These are phyloP conservation scores for Monochamus saltuarius DNA, from an alignment of 1,140 invertebrate species.

Conservation along the genomic window DNA sequence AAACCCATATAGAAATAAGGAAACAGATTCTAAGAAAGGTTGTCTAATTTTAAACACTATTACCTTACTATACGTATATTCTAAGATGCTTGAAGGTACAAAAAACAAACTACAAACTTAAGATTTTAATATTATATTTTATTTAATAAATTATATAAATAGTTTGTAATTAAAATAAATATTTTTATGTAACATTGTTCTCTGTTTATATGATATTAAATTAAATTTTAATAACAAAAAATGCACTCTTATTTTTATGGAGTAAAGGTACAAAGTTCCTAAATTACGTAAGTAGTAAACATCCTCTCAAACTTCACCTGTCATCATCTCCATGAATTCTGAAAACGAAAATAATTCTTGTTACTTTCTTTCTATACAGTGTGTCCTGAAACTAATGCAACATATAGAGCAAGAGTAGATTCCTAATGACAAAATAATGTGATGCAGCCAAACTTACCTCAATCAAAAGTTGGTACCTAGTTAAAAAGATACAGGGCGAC, in stretches of 20 bases:
- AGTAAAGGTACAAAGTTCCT: conserved; percentile 15
- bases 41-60: too few species aligned
- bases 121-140: conserved; percentile 16
- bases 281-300: background rate
- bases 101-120: conserved; percentile 14
- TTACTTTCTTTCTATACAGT: background rate
- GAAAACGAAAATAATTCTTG: conserved; percentile 55
- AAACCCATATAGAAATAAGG: too few species aligned
- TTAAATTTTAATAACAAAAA: conserved; percentile 20
- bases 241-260: conserved; percentile 5
- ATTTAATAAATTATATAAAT: conserved; percentile 28
- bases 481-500: too few species aligned
- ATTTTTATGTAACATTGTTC: conserved; percentile 17
- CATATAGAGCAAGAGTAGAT: too few species aligned
- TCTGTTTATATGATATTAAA: conserved; percentile 10
- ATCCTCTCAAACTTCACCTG: conserved; percentile 65
- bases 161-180: conserved; percentile 32
- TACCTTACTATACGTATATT: too few species aligned
- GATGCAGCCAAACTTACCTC: too few species aligned
- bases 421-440: too few species aligned
- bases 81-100: conserved; percentile 18
- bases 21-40: too few species aligned
- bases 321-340: conserved; percentile 98
- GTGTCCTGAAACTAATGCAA: too few species aligned
- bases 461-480: too few species aligned